A percentile compares a stretch with the other conserved stretches of the same genome.
Conservation (phyloP, 2,888 invertebrate species). For the Resseliella maxima region DNA sequence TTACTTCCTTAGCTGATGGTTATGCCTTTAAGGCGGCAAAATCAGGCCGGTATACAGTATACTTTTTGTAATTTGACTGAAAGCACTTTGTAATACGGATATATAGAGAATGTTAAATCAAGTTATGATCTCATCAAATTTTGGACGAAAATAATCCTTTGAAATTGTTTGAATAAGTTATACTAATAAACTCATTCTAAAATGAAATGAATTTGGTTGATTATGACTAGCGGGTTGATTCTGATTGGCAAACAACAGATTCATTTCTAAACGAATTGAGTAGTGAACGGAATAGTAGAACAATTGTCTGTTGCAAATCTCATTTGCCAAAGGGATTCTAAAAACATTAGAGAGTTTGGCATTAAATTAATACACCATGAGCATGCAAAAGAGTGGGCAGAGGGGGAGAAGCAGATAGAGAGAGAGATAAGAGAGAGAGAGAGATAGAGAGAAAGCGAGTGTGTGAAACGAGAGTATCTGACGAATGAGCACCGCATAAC, state of each 20-base stretch:
- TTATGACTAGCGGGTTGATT: background rate
- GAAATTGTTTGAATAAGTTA: background rate
- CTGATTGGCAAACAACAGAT: too few relatives aligned
- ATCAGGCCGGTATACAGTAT: background rate
- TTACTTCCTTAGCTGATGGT: too few relatives aligned
- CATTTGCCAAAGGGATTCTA: background rate
- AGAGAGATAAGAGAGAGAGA: too few relatives aligned
- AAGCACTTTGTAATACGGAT: background rate
- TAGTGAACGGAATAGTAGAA: background rate
- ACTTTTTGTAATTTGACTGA: background rate
- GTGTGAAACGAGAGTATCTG: too few relatives aligned
- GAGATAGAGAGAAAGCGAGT: too few relatives aligned
- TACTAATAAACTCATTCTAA: slow-evolving; percentile 4
- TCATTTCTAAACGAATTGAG: too few relatives aligned
- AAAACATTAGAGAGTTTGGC: too few relatives aligned
- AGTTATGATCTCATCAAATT: background rate
- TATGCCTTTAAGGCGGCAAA: too few relatives aligned
- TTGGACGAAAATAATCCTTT: background rate
- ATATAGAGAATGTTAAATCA: background rate
- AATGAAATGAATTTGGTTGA: background rate
- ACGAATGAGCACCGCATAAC: background rate
- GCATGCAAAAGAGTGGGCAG: too few relatives aligned
- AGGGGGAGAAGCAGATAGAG: too few relatives aligned
- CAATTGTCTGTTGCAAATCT: background rate
- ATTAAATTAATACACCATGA: background rate